These are phyloP conservation scores for Gadopsis marmoratus DNA, from an alignment of 2,797 vertebrate species.

Conservation along the genomic window DNA sequence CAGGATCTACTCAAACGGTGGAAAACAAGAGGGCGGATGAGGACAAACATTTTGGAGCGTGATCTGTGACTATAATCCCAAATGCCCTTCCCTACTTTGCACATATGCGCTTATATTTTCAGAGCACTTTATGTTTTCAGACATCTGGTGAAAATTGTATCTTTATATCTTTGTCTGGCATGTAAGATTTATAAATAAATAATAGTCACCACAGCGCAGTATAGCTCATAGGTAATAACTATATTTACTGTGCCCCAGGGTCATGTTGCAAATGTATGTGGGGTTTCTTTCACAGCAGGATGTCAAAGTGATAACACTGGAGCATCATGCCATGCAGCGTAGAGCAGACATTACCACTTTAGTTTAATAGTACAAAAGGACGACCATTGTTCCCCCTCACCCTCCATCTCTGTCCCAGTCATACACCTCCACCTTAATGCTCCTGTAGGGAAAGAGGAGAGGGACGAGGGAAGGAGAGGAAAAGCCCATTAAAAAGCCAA, in stretches of 20 bases:
- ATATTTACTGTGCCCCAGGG: not conserved
- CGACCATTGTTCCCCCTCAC: conserved; percentile 75
- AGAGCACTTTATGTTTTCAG: conserved; percentile 1
- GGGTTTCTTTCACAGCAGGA: not conserved
- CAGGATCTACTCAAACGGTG: not conserved
- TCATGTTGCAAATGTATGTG: not conserved
- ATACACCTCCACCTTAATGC: conserved; percentile 94
- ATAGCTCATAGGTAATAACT: not conserved
- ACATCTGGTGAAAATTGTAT: not conserved
- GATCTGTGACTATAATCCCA: conserved; percentile 37
- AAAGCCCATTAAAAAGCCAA: conserved; percentile 54
- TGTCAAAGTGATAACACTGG: not conserved
- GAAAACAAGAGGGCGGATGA: conserved; percentile 8
- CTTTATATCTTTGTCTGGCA: not conserved
- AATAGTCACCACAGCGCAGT: not conserved
- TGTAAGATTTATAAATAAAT: conserved; percentile 2
- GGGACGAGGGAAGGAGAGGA: not conserved
- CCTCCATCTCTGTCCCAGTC: conserved; percentile 96
- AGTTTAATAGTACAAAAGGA: not conserved
- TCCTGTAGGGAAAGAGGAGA: conserved; percentile 81
- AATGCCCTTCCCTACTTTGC: conserved; percentile 21
- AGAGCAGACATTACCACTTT: not conserved
- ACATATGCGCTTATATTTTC: conserved; percentile 26
- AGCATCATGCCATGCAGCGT: not conserved
- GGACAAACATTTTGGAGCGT: conserved; percentile 1